Evolutionary conservation across 1,140 invertebrate species (phyloP).

Genomic region (Brachionus plicatilis): DNA sequence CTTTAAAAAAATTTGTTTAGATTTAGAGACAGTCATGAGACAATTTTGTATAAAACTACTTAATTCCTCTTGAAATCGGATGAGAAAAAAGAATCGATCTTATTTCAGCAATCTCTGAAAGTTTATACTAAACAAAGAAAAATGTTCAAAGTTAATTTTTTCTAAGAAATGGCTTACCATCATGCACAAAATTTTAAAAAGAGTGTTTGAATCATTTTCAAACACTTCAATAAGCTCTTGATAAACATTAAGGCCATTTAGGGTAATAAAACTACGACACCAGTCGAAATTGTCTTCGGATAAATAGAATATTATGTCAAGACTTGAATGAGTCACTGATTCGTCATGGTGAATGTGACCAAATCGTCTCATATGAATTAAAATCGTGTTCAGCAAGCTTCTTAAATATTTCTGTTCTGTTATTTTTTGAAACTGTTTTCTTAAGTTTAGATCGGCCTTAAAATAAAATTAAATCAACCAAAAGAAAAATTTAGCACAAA

Average conservation of each 20-base stretch:
- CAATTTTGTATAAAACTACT: background rate
- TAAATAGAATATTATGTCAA: constrained; percentile 14
- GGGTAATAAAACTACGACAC: constrained; percentile 2
- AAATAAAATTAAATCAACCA: background rate
- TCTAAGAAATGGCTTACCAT: background rate
- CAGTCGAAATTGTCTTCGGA: constrained; percentile 2
- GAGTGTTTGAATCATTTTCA: background rate
- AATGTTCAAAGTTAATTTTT: background rate
- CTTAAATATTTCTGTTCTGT: background rate
- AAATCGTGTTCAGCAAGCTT: background rate
- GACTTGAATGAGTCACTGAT: background rate
- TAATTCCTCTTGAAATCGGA: background rate
- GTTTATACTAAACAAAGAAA: background rate
- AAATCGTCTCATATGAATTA: background rate
- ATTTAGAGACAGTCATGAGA: background rate
- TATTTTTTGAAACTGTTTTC: constrained; percentile 4
- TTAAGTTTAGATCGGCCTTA: background rate
- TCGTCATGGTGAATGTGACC: background rate
- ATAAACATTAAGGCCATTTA: constrained; percentile 1
- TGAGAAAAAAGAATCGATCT: background rate
- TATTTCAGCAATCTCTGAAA: background rate
- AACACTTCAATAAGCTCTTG: background rate
- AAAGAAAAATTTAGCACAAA: background rate
- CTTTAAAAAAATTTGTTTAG: background rate
- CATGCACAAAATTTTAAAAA: background rate